These are phyloP conservation scores for Caenorhabditis sp. DNA, from an alignment of 2,888 invertebrate species.

Conservation along the genomic window DNA sequence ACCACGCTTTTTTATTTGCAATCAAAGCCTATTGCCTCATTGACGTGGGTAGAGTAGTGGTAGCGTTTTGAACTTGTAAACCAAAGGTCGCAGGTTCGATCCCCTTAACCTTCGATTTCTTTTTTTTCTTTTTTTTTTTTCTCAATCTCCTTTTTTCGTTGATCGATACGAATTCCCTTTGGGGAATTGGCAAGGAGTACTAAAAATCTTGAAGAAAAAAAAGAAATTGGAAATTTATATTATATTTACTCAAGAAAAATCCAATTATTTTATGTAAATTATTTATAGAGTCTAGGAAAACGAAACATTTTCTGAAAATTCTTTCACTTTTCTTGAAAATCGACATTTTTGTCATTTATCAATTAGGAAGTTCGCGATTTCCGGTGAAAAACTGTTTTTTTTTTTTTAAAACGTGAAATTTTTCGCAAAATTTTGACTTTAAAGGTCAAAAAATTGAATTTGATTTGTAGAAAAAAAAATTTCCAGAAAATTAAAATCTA, in stretches of 20 bases:
- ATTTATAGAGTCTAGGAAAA: background rate
- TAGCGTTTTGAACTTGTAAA: no score
- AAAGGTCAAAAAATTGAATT: background rate
- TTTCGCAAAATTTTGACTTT: no score
- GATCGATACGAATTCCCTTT: background rate
- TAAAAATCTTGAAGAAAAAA: background rate
- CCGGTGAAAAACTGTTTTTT: background rate
- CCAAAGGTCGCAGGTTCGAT: no score
- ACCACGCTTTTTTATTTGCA: no score
- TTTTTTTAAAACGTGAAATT: no score
- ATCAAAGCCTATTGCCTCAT: no score
- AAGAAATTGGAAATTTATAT: background rate
- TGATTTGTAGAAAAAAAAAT: no score
- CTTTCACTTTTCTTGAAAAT: background rate
- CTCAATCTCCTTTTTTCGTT: conserved; percentile 7
- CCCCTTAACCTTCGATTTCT: no score
- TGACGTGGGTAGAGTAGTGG: no score
- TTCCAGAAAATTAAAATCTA: background rate
- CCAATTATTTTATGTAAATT: background rate
- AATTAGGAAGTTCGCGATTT: background rate
- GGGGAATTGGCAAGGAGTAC: background rate
- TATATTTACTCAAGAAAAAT: background rate
- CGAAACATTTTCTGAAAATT: background rate
- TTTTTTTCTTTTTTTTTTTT: background rate
- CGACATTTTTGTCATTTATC: background rate